Evolutionary conservation across 2,113 vertebrate genomes (phyloP), one percentile per base, ranked within the genome.

Genomic region (Theristicus caerulescens): DNA sequence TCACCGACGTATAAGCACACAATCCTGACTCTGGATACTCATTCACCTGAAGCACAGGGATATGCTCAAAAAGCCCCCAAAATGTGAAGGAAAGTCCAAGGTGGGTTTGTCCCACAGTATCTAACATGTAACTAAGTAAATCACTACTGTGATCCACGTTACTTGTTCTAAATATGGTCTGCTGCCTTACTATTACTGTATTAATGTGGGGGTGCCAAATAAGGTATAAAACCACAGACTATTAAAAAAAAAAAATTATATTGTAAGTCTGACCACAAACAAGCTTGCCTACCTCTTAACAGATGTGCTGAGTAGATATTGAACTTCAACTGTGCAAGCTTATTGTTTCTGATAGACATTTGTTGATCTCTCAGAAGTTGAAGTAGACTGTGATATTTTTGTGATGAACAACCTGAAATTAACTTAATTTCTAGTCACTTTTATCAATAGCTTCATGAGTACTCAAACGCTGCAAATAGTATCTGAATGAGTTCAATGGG

Each of bases 71-170:
- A 76, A 81, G 24, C 7, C 66, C 25, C 42, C 36, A 20, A 18
- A 44, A 44, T 0, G 0, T 59, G 34, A 67, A 64, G 46, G 12
- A 3, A 81, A 66, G 6, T 38, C 36, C 11, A 13, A 82, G 7
- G 32, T 32, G 27, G 20, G 14, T 69, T 91, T 85, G 32, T 59
- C 13, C 22, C 67, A 44, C 16, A 61, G 36, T 21, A 73, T 19
- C 51, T 36, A 77, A 69, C 11, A 29, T 0, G 5, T 12, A 81
- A 52, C 7, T 0, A 47, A 73, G 13, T 17, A 25, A 73, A 62
- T 25, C 2, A 0, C 44, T 65, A 22, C 80, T 36, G 44, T 69
- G 49, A 73, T 42, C 81, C 16, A 5, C 0, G 4, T 13, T n/a
- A 32, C 34, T 64, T 62, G 21, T 25, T 71, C n/a, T 51, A 46